These are phyloP conservation scores for Tor tambroides DNA, from an alignment of 2,113 vertebrate genomes.

Conservation along the genomic window DNA sequence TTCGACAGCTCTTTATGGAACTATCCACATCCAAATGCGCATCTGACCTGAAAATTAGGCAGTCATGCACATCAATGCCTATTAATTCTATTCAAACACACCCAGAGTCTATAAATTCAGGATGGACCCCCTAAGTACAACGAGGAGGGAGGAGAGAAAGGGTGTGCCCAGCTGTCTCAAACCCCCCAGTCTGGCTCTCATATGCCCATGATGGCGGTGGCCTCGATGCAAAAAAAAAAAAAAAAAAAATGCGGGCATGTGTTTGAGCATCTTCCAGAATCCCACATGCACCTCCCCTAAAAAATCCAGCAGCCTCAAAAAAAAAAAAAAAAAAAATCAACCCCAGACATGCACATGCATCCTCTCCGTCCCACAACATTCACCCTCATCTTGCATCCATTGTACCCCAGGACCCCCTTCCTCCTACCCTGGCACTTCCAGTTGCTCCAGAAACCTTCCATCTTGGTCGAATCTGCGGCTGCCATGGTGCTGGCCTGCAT, in stretches of 20 bases:
- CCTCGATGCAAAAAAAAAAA: constrained; percentile 35
- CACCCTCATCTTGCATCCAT: background rate
- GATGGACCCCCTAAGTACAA: background rate
- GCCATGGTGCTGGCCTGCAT: constrained; percentile 86
- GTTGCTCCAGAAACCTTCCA: constrained; percentile 97
- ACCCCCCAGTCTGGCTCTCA: constrained; percentile 16
- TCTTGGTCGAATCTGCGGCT: constrained; percentile 80
- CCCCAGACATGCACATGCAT: constrained; percentile 62
- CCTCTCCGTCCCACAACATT: background rate
- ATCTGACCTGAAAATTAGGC: constrained; percentile 29
- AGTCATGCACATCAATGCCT: constrained; percentile 42
- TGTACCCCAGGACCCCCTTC: background rate
- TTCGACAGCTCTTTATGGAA: background rate
- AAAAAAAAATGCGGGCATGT: background rate
- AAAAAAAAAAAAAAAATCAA: background rate
- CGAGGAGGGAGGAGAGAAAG: constrained; percentile 24
- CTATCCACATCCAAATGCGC: background rate
- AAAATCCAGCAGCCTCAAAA: background rate
- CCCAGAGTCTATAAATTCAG: background rate
- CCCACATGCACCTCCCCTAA: constrained; percentile 10
- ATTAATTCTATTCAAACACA: background rate
- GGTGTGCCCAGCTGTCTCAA: constrained; percentile 49
- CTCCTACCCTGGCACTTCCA: constrained; percentile 96
- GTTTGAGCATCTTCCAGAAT: background rate
- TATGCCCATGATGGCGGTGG: constrained; percentile 30